phyloP scores from a whole-genome alignment of 1,140 invertebrate species.

The Ephestia elutella region DNA sequence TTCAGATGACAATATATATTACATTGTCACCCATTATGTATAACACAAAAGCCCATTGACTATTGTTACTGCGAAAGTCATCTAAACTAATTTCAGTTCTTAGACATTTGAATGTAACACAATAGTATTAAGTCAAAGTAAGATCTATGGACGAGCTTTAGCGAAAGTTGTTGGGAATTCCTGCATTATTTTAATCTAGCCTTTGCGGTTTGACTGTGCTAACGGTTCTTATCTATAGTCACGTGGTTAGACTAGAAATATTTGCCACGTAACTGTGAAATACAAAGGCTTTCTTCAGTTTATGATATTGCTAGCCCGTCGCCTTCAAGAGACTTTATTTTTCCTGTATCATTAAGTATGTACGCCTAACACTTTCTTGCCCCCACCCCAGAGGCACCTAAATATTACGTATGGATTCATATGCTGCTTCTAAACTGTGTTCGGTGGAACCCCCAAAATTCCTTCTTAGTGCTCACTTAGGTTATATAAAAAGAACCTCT shows the following conservation, averaged over 20 bases:
- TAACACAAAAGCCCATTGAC: background rate
- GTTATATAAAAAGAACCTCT: too few relatives aligned
- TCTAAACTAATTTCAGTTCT: background rate
- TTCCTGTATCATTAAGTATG: too few relatives aligned
- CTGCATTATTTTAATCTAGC: background rate
- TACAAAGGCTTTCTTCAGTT: too few relatives aligned
- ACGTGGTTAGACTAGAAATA: background rate
- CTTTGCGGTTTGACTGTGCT: background rate
- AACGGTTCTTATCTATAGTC: background rate
- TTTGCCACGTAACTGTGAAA: too few relatives aligned
- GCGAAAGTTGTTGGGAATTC: background rate
- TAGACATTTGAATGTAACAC: background rate
- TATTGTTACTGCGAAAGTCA: slow-evolving; percentile 16
- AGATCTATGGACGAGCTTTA: background rate
- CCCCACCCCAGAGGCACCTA: too few relatives aligned
- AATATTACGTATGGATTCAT: too few relatives aligned
- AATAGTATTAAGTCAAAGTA: background rate
- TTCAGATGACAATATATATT: background rate
- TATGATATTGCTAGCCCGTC: too few relatives aligned
- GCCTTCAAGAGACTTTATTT: too few relatives aligned
- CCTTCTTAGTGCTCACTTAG: too few relatives aligned
- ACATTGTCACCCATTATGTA: slow-evolving; percentile 6
- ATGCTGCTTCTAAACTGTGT: too few relatives aligned
- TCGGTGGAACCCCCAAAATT: too few relatives aligned
- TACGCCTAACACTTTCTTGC: too few relatives aligned